Evolutionary conservation across 1,140 invertebrate species (phyloP), one percentile per base, ranked within the genome.

Genomic region (Dreissena polymorpha): DNA sequence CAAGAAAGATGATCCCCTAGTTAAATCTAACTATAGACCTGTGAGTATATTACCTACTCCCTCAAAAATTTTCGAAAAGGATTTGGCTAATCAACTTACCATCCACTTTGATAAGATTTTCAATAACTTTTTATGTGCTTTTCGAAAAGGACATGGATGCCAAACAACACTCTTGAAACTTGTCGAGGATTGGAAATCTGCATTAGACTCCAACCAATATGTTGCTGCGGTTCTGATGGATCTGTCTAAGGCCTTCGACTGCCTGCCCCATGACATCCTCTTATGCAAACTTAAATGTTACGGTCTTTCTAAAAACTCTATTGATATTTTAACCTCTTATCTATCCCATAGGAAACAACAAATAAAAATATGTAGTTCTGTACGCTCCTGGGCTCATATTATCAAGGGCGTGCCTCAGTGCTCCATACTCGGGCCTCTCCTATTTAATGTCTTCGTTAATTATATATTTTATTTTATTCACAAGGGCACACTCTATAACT

Each of bases 401-500:
- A 51, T 50, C 8, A 72, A 71, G 53, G 69, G 68, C 13, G 77
- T 80, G n/a, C 53, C 69, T 53, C 68, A 71, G n/a, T 70, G 80
- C 16, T 83, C 49, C 18, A 83, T 75, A 25, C 64, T 68, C 39
- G 21, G 51, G 12, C 64, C 71, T 5, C 10, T 83, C 8, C 27
- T 75, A 14, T 83, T 83, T 73, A 81, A 81, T 27, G 49, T 60
- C 49, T 68, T 83, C 57, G 53, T 75, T 39, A 83, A 83, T 55
- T 70, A 83, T 39, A 68, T 68, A 51, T 73, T 71, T 27, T 63
- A 63, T 50, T 75, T 83, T 21, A 69, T 69, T 23, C 39, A 83
- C 23, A 75, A 75, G n/a, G 49, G 21, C 16, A 23, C 39, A 49
- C 51, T 83, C 6, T 83, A 75, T n/a, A 75, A 83, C 21, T 68